Conservation (phyloP, 2,888 invertebrate species). For the Caenorhabditis macrosperma region DNA sequence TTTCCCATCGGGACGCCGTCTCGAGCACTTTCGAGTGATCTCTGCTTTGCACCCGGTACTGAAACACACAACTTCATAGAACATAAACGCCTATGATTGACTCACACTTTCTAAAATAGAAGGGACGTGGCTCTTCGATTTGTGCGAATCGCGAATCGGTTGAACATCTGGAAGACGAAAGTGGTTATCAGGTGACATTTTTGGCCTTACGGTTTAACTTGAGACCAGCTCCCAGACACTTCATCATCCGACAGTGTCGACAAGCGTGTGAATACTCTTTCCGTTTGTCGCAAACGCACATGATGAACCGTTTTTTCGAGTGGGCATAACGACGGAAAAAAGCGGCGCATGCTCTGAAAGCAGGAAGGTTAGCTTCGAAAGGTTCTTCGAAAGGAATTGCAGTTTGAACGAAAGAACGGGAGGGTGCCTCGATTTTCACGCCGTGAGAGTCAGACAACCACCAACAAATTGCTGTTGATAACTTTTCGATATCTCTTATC, state of each 20-base stretch:
- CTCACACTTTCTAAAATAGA: too few species aligned
- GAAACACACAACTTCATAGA: too few species aligned
- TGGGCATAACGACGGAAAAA: slow-evolving; percentile 35
- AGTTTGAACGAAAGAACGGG: too few species aligned
- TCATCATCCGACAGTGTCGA: slow-evolving; percentile 27
- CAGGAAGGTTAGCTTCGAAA: too few species aligned
- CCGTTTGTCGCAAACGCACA: slow-evolving; percentile 13
- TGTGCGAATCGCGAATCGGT: slow-evolving; percentile 6
- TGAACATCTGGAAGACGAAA: slow-evolving; percentile 30
- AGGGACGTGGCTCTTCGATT: background rate
- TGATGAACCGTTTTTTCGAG: slow-evolving; percentile 8
- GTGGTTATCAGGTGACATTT: background rate
- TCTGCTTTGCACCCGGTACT: background rate
- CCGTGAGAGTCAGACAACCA: too few species aligned
- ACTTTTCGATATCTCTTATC: too few species aligned
- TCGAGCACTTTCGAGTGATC: background rate
- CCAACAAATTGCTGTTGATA: too few species aligned
- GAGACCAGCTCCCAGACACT: slow-evolving; percentile 24
- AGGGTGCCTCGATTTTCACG: too few species aligned
- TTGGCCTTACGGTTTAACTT: too few species aligned
- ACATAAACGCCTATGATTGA: too few species aligned
- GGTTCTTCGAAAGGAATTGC: too few species aligned
- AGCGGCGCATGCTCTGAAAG: slow-evolving; percentile 40
- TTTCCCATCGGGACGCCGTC: background rate
- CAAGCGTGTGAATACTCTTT: slow-evolving; percentile 19